A percentile compares a stretch with the other conserved stretches of the same genome.
Conservation (phyloP, 2,797 vertebrate species). For the Cirrhinus molitorella region DNA sequence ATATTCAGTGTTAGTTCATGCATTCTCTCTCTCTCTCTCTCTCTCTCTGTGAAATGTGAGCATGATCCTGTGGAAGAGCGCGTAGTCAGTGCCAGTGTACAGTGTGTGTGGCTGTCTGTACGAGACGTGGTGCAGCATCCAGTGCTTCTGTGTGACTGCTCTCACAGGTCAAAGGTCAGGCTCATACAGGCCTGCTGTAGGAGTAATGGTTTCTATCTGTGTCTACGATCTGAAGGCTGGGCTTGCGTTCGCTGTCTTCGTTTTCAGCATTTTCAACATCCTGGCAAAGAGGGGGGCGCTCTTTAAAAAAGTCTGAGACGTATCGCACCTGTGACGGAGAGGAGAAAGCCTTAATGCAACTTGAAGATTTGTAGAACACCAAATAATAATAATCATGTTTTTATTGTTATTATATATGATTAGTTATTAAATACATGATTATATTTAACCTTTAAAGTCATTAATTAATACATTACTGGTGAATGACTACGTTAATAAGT, state of each 20-base stretch:
- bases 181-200: slow-evolving; percentile 80
- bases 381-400: not conserved
- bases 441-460: too few species aligned
- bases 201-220: slow-evolving; percentile 81
- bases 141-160: slow-evolving; percentile 48
- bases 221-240: slow-evolving; percentile 80
- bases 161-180: slow-evolving; percentile 28
- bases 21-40: slow-evolving; percentile 9
- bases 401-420: not conserved
- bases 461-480: too few species aligned
- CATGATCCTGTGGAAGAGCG: slow-evolving; percentile 44
- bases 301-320: slow-evolving; percentile 93
- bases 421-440: not conserved
- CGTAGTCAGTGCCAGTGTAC: slow-evolving; percentile 50
- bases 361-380: too few species aligned
- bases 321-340: slow-evolving; percentile 83
- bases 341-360: not conserved
- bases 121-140: slow-evolving; percentile 51
- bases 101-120: not conserved
- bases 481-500: too few species aligned
- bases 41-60: slow-evolving; percentile 14
- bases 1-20: slow-evolving; percentile 48
- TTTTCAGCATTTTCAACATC: slow-evolving; percentile 53
- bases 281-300: slow-evolving; percentile 71
- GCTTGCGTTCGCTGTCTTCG: slow-evolving; percentile 81